A percentile compares a stretch with the other conserved stretches of the same genome.
Conservation (phyloP, 64 coral and sea anemone species). For the Trachythela sp. region DNA sequence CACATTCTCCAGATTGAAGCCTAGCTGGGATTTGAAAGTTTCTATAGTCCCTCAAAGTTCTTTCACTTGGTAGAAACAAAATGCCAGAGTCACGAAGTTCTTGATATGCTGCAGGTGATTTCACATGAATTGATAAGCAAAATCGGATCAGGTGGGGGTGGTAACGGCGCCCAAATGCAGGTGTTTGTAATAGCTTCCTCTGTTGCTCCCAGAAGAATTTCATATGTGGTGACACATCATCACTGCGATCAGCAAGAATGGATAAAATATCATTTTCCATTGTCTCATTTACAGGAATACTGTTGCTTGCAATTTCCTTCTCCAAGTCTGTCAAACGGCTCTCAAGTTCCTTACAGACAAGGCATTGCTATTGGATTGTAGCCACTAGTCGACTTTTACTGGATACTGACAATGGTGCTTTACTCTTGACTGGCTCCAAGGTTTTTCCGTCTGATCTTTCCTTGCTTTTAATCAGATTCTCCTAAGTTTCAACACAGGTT, state of each 20-base stretch:
- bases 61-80: constrained; percentile 39
- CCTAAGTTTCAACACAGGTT: neutral
- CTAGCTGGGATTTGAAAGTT: constrained; percentile 29
- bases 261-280: constrained; percentile 16
- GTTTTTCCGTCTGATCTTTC: neutral
- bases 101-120: constrained; percentile 20
- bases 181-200: constrained; percentile 30
- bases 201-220: constrained; percentile 44
- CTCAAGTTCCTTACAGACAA: neutral
- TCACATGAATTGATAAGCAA: constrained; percentile 35
- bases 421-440: neutral
- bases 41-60: constrained; percentile 32
- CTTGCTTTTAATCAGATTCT: neutral
- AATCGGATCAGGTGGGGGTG: constrained; percentile 18
- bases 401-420: neutral
- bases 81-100: constrained; percentile 25
- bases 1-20: constrained; percentile 41
- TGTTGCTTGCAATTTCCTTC: neutral
- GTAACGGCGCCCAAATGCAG: constrained; percentile 36
- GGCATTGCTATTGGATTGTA: neutral
- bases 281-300: constrained; percentile 19
- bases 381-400: neutral
- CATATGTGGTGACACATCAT: constrained; percentile 36
- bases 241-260: constrained; percentile 6
- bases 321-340: neutral